Evolutionary conservation across 1,140 invertebrate genomes (phyloP), one percentile per base, ranked within the genome.

Genomic region (Arion vulgaris): DNA sequence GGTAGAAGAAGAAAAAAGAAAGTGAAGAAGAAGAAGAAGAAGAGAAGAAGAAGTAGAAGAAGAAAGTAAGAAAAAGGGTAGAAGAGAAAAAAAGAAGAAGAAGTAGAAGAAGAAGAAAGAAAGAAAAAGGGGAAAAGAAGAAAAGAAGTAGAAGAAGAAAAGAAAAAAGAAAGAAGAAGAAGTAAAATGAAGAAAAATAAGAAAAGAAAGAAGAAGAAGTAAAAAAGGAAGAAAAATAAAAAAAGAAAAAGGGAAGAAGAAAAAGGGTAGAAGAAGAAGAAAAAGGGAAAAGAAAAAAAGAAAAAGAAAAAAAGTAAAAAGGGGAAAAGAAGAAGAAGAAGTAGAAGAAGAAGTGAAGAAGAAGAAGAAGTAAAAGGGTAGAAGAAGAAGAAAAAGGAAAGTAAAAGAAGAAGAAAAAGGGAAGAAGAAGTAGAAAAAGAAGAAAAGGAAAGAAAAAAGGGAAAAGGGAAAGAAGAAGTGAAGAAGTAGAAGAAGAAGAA

Each of bases 401-500:
- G 7, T 0, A 53, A 78, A 51, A 51, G 36, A 38, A 38, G 15
- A 36, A 38, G 2, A 26, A 57, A 57, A 0, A 36, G 11, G 36
- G 23, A 76, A 41, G 28, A 26, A 1, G 32, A 45, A 0, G 32
- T 49, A 23, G 51, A 53, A 17, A 36, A 76, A 15, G 32, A 26
- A 17, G 2, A 28, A 19, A 41, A n/a, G 32, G 38, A 53, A 36
- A 36, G 17, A 28, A 62, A 49, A 23, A 49, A 74, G 72, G 26
- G 28, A 11, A 49, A 74, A 38, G 41, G 28, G 45, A 49, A 41
- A 38, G 41, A 49, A 39, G 28, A 74, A 38, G 41, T n/a, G 45
- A 28, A 74, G 72, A 41, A 49, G n/a, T 17, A 74, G 72, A 41
- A 49, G 45, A 49, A 41, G 72, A 74, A 49, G 34, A 23, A 74